These are phyloP conservation scores for Torymus tubicola DNA, from an alignment of 2,888 invertebrate genomes.

Conservation along the genomic window DNA sequence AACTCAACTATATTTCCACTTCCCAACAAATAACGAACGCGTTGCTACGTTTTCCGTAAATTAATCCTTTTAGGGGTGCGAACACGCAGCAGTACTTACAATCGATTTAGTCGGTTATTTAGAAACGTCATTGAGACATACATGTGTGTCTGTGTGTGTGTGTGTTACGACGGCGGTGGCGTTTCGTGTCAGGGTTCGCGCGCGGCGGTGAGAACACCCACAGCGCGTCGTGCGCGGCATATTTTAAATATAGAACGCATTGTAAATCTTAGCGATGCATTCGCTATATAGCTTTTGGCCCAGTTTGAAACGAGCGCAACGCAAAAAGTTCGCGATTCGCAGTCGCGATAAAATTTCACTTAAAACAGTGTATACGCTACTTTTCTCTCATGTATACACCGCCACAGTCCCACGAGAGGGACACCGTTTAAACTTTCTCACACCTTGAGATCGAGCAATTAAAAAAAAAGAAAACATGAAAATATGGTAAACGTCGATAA, in stretches of 20 bases:
- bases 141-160: too few relatives aligned
- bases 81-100: too few relatives aligned
- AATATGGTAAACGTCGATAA: neutral
- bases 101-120: conserved; percentile 16
- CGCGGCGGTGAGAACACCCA: neutral
- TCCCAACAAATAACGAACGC: too few relatives aligned
- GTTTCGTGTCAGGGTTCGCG: conserved; percentile 36
- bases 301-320: conserved; percentile 34
- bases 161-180: neutral
- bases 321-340: neutral
- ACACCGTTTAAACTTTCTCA: too few relatives aligned
- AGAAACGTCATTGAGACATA: neutral
- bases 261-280: conserved; percentile 33
- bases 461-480: too few relatives aligned
- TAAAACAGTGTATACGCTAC: neutral
- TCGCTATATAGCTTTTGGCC: conserved; percentile 14
- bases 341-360: neutral
- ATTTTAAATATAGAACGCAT: conserved; percentile 44
- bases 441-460: too few relatives aligned
- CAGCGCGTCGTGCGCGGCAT: neutral
- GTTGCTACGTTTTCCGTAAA: too few relatives aligned
- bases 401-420: too few relatives aligned
- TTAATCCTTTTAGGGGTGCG: too few relatives aligned
- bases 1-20: too few relatives aligned
- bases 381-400: too few relatives aligned